Evolutionary conservation across 2,797 vertebrate species (phyloP), one percentile per base, ranked within the genome.

Genomic region (Dermochelys coriacea): DNA sequence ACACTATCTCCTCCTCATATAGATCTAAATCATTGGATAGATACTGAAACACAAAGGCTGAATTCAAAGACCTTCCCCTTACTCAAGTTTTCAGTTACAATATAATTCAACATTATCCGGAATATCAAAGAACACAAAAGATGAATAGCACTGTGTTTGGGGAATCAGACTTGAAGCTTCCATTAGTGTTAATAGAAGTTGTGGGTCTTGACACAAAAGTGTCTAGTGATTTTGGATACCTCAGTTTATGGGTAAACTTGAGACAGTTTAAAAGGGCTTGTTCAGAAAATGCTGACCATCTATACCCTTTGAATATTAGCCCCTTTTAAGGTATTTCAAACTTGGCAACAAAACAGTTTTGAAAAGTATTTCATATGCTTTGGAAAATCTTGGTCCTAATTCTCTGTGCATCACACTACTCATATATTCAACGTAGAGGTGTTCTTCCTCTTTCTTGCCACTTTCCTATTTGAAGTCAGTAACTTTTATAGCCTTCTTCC

Each of bases 301-400:
- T 41, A 41, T 12, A 34, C 59, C 19, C n/a, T 71, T 41, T 23
- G 37, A 71, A 41, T 11, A 71, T 19, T 71, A 41, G 18, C 5
- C n/a, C 68, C 68, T 41, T 71, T 41, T 11, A 71, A 41, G 68
- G 9, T 71, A n/a, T 41, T 19, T 68, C 9, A 19, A 37, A 68
- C n/a, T 68, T 5, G 1, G 16, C 80, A n/a, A 71, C 49, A 14
- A 84, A 89, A 87, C 78, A 27, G 50, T 21, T 21, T 25, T 84
- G 80, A 91, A 82, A 93, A 93, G 49, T 68, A 91, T 85, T 97
- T 94, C 68, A 85, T 82, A 0, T 68, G 23, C 37, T 90, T 89
- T 68, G 34, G 64, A 68, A 68, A 68, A 68, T 68, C 19, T 41
- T 52, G 80, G 75, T 61, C 37, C 37, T 94, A 89, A 85, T 57